Conservation (phyloP, 2,797 vertebrate species). For the Oophaga sylvatica region DNA sequence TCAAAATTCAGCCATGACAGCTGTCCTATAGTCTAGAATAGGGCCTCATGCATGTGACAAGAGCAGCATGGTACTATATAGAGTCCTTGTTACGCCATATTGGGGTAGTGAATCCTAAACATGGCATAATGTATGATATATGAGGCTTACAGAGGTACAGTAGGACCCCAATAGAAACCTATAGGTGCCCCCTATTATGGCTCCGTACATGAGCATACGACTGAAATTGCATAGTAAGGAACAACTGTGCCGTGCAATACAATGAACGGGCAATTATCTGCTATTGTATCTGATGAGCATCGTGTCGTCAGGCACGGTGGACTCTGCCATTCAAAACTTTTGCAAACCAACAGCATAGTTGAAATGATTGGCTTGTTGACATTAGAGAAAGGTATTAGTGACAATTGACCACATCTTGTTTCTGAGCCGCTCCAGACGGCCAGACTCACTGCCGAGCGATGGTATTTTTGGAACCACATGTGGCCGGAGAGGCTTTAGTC, state of each 20-base stretch:
- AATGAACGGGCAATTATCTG: not conserved
- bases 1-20: too few species aligned
- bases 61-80: not conserved
- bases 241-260: slow-evolving; percentile 6
- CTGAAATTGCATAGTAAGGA: not conserved
- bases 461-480: slow-evolving; percentile 54
- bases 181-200: not conserved
- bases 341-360: rapidly evolving
- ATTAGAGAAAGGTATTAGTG: slow-evolving; percentile 30
- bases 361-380: slow-evolving; percentile 40
- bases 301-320: slow-evolving; percentile 27
- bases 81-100: not conserved
- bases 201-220: too few species aligned
- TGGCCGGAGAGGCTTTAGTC: slow-evolving; percentile 47
- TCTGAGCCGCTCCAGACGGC: slow-evolving; percentile 28
- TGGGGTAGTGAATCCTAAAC: not conserved
- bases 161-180: not conserved
- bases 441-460: not conserved
- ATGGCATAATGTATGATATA: not conserved
- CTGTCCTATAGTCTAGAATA: too few species aligned
- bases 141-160: not conserved
- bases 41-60: not conserved
- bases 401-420: not conserved
- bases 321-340: not conserved
- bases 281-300: not conserved